phyloP scores from a whole-genome alignment of 2,113 vertebrate species.

The Hypanus sabinus region DNA sequence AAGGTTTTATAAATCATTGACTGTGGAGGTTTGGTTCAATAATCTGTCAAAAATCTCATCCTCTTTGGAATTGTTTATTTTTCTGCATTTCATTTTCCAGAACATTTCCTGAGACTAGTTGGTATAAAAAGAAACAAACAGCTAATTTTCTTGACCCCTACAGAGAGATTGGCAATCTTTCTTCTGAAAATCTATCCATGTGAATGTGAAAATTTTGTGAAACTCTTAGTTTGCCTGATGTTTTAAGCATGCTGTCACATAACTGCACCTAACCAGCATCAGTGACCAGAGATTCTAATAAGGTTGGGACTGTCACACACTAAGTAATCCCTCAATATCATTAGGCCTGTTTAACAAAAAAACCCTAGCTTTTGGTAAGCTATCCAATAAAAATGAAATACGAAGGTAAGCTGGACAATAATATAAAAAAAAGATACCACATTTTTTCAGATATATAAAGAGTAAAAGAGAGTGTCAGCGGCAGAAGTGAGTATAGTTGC shows the following conservation, averaged over 20 bases:
- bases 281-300: no score
- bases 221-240: background rate
- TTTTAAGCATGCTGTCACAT: background rate
- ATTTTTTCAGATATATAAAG: no score
- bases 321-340: no score
- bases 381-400: no score
- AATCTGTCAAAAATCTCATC: background rate
- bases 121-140: background rate
- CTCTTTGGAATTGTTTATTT: background rate
- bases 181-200: background rate
- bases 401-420: no score
- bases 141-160: background rate
- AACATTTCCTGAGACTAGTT: background rate
- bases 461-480: no score
- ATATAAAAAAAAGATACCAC: no score
- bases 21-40: background rate
- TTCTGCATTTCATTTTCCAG: background rate
- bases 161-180: background rate
- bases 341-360: no score
- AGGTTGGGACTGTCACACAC: no score
- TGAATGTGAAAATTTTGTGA: background rate
- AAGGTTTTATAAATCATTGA: background rate
- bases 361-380: no score
- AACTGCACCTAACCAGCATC: background rate
- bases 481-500: no score